Percentiles rank a stretch among this genome's conserved stretches.
Conservation (phyloP, 2,888 invertebrate species). For the Xestia xanthographa region DNA sequence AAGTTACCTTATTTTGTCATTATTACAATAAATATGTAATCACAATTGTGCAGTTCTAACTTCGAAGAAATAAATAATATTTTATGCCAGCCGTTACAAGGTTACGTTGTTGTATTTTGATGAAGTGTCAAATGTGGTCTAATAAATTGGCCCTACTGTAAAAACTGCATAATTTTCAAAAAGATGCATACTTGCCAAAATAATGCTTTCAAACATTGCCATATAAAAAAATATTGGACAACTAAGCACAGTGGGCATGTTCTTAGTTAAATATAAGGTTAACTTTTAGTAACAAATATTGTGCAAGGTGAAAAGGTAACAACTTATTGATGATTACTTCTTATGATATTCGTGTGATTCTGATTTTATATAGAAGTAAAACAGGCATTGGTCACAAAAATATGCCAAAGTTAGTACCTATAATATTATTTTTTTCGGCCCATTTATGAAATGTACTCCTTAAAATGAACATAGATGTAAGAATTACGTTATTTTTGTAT, state of each 20-base stretch:
- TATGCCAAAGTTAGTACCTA: constrained; percentile 85
- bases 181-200: background rate
- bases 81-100: no score
- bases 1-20: no score
- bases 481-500: constrained; percentile 47
- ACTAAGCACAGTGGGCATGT: constrained; percentile 35
- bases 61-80: no score
- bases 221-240: background rate
- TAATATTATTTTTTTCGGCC: constrained; percentile 66
- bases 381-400: constrained; percentile 82
- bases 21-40: no score
- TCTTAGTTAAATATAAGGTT: constrained; percentile 15
- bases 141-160: no score
- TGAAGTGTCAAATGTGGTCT: no score
- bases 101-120: no score
- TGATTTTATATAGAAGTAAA: constrained; percentile 54
- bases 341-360: constrained; percentile 50
- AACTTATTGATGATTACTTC: constrained; percentile 39
- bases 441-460: constrained; percentile 59
- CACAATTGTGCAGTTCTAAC: no score
- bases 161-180: background rate
- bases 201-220: background rate
- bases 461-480: constrained; percentile 57
- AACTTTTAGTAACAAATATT: constrained; percentile 36
- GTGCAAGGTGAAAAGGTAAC: constrained; percentile 47